Evolutionary conservation across 2,797 vertebrate species (phyloP).

Genomic region (Novumbra hubbsi): DNA sequence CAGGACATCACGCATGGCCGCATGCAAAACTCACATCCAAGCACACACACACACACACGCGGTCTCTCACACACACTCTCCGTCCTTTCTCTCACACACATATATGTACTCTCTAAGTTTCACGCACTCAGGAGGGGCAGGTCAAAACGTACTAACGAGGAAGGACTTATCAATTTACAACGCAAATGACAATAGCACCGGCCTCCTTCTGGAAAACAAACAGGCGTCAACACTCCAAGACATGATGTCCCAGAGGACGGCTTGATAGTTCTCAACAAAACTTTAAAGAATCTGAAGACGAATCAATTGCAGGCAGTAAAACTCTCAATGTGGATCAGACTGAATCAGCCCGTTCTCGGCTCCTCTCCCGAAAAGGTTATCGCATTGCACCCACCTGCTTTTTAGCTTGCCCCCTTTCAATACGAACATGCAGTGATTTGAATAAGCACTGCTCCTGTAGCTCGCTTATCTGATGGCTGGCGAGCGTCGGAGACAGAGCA

Average conservation of each 20-base stretch:
- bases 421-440: constrained; percentile 74
- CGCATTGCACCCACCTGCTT: constrained; percentile 70
- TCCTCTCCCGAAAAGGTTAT: constrained; percentile 69
- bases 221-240: neutral
- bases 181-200: constrained; percentile 30
- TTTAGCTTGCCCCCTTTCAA: constrained; percentile 73
- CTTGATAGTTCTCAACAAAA: constrained; percentile 12
- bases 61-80: neutral
- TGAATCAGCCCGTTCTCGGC: constrained; percentile 54
- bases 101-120: constrained; percentile 13
- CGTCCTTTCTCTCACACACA: constrained; percentile 13
- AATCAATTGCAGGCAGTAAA: constrained; percentile 58
- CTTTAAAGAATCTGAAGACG: constrained; percentile 39
- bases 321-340: constrained; percentile 47
- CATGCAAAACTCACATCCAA: constrained; percentile 20
- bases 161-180: constrained; percentile 43
- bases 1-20: neutral
- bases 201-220: constrained; percentile 31
- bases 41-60: neutral
- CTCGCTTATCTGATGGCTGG: constrained; percentile 74
- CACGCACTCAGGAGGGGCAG: constrained; percentile 19
- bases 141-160: constrained; percentile 30
- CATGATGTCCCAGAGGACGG: constrained; percentile 9
- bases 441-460: constrained; percentile 73
- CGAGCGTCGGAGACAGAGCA: constrained; percentile 67